Evolutionary conservation across 2,797 vertebrate species (phyloP).

Genomic region (Danio kyathit): DNA sequence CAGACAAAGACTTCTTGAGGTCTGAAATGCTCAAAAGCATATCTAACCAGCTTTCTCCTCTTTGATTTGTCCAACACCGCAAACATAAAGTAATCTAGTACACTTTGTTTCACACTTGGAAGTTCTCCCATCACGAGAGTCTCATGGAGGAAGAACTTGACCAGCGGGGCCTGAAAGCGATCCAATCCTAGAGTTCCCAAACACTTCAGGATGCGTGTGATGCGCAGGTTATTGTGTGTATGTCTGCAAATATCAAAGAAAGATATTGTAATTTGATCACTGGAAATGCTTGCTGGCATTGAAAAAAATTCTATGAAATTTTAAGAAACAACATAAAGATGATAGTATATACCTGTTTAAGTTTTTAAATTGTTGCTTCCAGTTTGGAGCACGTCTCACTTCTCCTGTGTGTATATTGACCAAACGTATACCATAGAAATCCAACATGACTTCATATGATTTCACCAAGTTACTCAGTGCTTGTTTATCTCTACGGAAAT

Average conservation of each 20-base stretch:
- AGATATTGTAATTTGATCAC: not conserved
- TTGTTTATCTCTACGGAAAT: conserved; percentile 69
- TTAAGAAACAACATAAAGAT: not conserved
- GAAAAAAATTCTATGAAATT: not conserved
- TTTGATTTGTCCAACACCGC: conserved; percentile 77
- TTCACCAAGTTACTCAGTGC: conserved; percentile 76
- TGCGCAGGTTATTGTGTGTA: conserved; percentile 91
- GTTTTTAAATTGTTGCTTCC: conserved; percentile 82
- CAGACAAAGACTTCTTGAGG: conserved; percentile 82
- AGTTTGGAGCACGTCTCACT: conserved; percentile 78
- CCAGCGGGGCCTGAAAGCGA: conserved; percentile 87
- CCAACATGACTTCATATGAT: conserved; percentile 91
- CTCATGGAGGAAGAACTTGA: conserved; percentile 89
- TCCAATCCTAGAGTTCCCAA: conserved; percentile 87
- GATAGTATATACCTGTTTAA: conserved; percentile 80
- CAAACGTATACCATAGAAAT: conserved; percentile 89
- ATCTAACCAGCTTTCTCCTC: conserved; percentile 81
- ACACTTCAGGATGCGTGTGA: conserved; percentile 95
- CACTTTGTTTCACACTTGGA: conserved; percentile 81
- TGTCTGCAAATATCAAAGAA: conserved; percentile 70
- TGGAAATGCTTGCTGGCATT: not conserved
- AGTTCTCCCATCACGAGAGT: conserved; percentile 79
- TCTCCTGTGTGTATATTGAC: conserved; percentile 73
- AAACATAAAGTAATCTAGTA: conserved; percentile 92
- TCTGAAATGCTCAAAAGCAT: conserved; percentile 81